Conservation (phyloP, 2,797 vertebrate genomes). For the Atherinosoma microstoma region DNA sequence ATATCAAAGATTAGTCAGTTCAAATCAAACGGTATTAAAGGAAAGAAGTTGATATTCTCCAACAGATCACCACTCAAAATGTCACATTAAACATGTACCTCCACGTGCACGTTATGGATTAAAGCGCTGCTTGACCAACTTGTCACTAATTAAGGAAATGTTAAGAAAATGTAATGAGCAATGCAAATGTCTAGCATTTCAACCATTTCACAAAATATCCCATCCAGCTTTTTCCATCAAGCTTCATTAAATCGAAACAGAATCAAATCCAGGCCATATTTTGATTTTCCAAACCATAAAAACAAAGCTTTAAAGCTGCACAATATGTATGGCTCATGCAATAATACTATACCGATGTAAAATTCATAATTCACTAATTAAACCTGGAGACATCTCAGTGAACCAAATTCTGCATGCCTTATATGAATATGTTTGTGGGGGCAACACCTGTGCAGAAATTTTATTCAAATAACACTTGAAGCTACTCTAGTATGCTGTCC, state of each 20-base stretch:
- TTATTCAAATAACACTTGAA: neutral
- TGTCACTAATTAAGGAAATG: too few species aligned
- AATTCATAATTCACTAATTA: neutral
- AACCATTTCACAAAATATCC: neutral
- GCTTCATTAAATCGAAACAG: neutral
- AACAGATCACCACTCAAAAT: neutral
- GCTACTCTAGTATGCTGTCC: neutral
- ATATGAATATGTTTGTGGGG: neutral
- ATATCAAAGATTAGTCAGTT: constrained; percentile 13
- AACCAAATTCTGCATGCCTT: neutral
- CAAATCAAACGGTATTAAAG: constrained; percentile 4
- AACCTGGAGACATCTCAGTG: neutral
- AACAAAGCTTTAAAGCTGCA: neutral
- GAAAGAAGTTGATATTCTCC: neutral
- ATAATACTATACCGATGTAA: neutral
- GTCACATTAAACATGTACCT: neutral
- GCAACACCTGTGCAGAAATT: too few species aligned
- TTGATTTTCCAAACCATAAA: neutral
- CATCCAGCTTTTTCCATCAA: neutral
- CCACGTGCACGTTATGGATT: neutral
- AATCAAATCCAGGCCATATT: neutral
- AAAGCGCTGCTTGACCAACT: neutral
- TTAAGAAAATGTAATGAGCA: neutral
- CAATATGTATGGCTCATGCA: neutral
- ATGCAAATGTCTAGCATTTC: neutral